phyloP scores from a whole-genome alignment of 2,113 vertebrate genomes.

The Stegastes partitus region DNA sequence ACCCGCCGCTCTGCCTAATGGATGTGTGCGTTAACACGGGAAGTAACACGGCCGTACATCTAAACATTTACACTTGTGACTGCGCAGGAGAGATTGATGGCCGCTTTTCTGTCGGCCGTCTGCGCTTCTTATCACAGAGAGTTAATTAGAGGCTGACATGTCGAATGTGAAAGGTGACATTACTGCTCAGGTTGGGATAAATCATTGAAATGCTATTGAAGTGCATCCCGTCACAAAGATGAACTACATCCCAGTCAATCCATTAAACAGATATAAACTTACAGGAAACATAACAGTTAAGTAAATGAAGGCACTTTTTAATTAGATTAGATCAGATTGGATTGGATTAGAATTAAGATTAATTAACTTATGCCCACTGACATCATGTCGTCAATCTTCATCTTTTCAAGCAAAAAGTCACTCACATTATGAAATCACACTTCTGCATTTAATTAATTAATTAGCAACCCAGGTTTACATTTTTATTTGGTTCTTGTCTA shows the following conservation, averaged over 20 bases:
- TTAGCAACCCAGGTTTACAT: too few relatives aligned
- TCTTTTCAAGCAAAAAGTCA: too few relatives aligned
- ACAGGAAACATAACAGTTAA: neutral
- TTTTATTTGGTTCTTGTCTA: too few relatives aligned
- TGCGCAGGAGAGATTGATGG: slow-evolving; percentile 59
- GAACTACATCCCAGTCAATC: neutral
- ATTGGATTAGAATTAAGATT: neutral
- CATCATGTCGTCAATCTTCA: neutral
- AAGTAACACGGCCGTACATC: slow-evolving; percentile 72
- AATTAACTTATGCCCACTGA: neutral
- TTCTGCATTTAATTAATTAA: too few relatives aligned
- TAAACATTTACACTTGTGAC: slow-evolving; percentile 75
- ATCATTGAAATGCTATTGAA: slow-evolving; percentile 32
- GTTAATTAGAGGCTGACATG: slow-evolving; percentile 50
- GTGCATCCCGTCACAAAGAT: neutral
- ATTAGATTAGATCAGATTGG: slow-evolving; percentile 5
- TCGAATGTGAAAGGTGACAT: slow-evolving; percentile 42
- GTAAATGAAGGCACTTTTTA: neutral
- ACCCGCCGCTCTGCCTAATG: slow-evolving; percentile 48
- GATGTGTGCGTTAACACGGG: slow-evolving; percentile 66
- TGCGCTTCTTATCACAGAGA: slow-evolving; percentile 56
- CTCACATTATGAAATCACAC: too few relatives aligned
- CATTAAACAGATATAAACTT: slow-evolving; percentile 6
- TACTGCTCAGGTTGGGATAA: slow-evolving; percentile 28
- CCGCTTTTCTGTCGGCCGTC: slow-evolving; percentile 30